These are phyloP conservation scores for Drusus annulatus DNA, from an alignment of 1,140 invertebrate species.

Conservation along the genomic window DNA sequence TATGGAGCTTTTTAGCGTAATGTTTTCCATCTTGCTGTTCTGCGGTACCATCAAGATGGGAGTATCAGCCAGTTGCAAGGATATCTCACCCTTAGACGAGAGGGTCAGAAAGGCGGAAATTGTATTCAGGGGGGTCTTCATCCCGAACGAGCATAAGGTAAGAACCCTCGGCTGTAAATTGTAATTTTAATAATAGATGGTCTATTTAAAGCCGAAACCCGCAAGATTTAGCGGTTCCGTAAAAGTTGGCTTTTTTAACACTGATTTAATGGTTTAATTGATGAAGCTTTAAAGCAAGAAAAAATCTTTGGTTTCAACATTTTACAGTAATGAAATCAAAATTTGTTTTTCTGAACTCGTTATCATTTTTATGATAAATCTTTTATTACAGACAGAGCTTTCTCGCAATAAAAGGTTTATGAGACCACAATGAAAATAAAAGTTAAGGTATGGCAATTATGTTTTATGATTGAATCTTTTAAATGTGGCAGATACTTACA, in stretches of 20 bases:
- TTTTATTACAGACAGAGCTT: no score
- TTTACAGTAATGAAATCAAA: no score
- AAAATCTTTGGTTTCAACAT: constrained; percentile 21
- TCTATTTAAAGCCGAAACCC: constrained; percentile 13
- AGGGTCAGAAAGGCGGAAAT: constrained; percentile 54
- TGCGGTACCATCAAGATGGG: constrained; percentile 24
- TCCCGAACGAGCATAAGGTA: constrained; percentile 56
- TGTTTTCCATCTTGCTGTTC: constrained; percentile 44
- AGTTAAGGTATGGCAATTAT: no score
- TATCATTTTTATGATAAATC: no score
- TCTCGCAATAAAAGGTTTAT: no score
- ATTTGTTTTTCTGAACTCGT: no score
- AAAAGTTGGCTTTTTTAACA: constrained; percentile 25
- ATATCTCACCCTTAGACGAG: constrained; percentile 47
- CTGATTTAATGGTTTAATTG: constrained; percentile 41
- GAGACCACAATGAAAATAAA: no score
- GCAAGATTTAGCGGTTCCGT: background rate
- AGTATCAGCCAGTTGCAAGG: constrained; percentile 29
- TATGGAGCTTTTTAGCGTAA: constrained; percentile 35
- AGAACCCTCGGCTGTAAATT: constrained; percentile 38
- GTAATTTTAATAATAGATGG: constrained; percentile 43
- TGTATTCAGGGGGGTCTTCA: constrained; percentile 53
- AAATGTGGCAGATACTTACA: no score
- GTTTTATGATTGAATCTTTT: no score
- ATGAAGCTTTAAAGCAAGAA: constrained; percentile 21